phyloP scores from a whole-genome alignment of 2,888 invertebrate species.

The Pseudococcus longispinus region DNA sequence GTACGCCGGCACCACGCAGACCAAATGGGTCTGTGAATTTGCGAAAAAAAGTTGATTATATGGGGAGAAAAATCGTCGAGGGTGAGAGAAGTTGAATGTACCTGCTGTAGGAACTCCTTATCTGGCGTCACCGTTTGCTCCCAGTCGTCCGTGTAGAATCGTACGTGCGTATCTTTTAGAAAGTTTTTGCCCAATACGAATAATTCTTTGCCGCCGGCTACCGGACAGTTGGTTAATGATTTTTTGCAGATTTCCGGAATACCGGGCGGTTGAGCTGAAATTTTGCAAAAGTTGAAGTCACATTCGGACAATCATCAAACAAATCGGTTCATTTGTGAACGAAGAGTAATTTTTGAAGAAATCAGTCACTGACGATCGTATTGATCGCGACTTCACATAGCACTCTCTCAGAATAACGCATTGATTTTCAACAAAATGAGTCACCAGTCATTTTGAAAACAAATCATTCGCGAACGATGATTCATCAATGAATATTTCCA shows the following conservation, averaged over 20 bases:
- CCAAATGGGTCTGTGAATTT: conserved; percentile 77
- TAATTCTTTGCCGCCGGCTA: conserved; percentile 80
- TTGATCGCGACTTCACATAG: too few species aligned
- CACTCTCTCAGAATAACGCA: too few species aligned
- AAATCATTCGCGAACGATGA: background rate
- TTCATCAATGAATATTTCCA: background rate
- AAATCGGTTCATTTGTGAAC: background rate
- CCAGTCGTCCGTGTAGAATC: conserved; percentile 76
- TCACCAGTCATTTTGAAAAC: background rate
- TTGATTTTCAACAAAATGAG: too few species aligned
- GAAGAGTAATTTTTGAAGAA: background rate
- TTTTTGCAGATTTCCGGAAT: conserved; percentile 91
- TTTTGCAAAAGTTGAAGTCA: too few species aligned
- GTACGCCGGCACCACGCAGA: conserved; percentile 85
- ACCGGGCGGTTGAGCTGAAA: conserved; percentile 86
- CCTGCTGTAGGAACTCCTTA: conserved; percentile 88
- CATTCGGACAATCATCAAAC: background rate
- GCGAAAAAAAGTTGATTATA: conserved; percentile 53
- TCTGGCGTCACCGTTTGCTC: conserved; percentile 84
- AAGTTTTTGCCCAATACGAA: conserved; percentile 92
- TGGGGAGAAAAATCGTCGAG: too few species aligned
- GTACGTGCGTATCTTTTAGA: conserved; percentile 85
- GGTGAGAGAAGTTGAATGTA: conserved; percentile 61
- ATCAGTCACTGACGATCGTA: too few species aligned
- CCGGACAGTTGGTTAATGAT: conserved; percentile 80